phyloP scores from a whole-genome alignment of 2,797 vertebrate genomes.

The Liparis tanakae region DNA sequence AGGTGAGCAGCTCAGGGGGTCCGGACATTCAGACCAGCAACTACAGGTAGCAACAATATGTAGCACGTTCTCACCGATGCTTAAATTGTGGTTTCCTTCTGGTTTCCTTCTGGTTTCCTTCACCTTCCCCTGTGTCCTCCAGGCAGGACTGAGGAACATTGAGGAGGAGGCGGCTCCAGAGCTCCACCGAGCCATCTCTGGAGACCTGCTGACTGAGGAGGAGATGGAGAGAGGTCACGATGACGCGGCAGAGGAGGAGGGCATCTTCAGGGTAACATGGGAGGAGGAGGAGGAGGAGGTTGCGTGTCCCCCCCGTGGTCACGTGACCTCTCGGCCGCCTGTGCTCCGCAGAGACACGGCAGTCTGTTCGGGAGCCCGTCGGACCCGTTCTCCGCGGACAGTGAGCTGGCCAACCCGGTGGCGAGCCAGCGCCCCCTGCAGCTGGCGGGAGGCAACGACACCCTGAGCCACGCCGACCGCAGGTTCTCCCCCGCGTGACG shows the following conservation, averaged over 20 bases:
- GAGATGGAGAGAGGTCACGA: conserved; percentile 89
- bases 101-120: neutral
- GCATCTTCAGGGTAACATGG: conserved; percentile 87
- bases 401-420: conserved; percentile 79
- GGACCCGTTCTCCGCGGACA: conserved; percentile 85
- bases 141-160: conserved; percentile 93
- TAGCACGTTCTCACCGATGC: no score
- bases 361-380: conserved; percentile 89
- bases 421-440: conserved; percentile 90
- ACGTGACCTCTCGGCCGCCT: no score
- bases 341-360: conserved; percentile 82
- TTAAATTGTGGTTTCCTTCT: no score
- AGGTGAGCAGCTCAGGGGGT: conserved; percentile 75
- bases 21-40: no score
- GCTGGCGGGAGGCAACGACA: conserved; percentile 78
- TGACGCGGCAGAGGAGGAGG: conserved; percentile 85
- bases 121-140: neutral
- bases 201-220: conserved; percentile 89
- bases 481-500: conserved; percentile 45
- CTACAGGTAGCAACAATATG: no score
- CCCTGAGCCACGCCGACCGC: conserved; percentile 70
- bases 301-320: no score
- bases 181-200: conserved; percentile 91
- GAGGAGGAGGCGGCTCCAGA: conserved; percentile 90
- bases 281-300: neutral